Base-by-base conservation (phyloP, 2,888 invertebrate genomes). In the Cataglyphis livida region DNA sequence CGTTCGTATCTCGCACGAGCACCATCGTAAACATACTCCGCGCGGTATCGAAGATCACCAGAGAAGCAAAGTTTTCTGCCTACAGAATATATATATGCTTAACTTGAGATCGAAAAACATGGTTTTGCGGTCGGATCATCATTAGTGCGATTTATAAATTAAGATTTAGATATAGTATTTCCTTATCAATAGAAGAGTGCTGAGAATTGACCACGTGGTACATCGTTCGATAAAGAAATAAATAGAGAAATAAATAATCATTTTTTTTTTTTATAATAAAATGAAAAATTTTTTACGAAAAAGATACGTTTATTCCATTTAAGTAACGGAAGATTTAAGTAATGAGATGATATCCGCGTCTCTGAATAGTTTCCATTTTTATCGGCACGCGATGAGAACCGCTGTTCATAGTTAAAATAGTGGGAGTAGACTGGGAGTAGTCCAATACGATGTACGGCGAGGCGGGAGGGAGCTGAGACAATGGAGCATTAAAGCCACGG, bases 401-500 rank as follows among this genome's bases (percentile, higher is more conserved):
- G 86, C 93, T 93, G 93, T 71, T 84, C 85, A 86, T 88, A 92
- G 91, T 91, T 92, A 90, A 92, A 93, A 93, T 93, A 93, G 93
- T 92, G 92, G 93, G 92, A 93, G 93, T 92, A 86, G 82, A 87
- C 89, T 90, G 88, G 89, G 90, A 92, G 92, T 90, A 91, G 91
- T 89, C 89, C 88, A 86, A 85, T 85, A 85, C 84, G 84, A 87
- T 89, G 87, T 83, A 90, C 85, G 89, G 89, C 88, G 83, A 71
- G 76, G 84, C 85, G 84, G 84, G 75, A 78, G 88, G 81, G 32
- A 82, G 85, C 91, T 92, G 94, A 94, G 93, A 94, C 94, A 94
- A 94, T 94, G 93, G 94, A 93, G 93, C 94, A 94, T 94, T 94
- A 94, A 93, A 93, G 93, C 92, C 91, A 91, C 91, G 92, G 92